Evolutionary conservation across 2,888 invertebrate species (phyloP), one percentile per base, ranked within the genome.

Genomic region (Candidula unifasciata): DNA sequence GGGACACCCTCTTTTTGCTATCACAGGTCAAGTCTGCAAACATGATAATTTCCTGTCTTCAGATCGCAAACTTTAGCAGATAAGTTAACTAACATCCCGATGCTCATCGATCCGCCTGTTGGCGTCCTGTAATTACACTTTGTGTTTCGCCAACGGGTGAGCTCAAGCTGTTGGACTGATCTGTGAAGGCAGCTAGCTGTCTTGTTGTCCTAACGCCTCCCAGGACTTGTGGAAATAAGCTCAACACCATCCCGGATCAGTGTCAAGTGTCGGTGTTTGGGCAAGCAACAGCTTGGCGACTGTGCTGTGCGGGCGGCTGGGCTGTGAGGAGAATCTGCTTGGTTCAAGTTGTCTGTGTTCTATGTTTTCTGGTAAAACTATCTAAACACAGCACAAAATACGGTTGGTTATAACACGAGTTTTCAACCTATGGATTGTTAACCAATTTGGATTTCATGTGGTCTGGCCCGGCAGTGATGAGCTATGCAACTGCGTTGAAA

Each of bases 121-220:
- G 44, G 27, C 44, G 73, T 24, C 44, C 73, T 73, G 44, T 73
- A 73, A 73, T 73, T 73, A 73, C 52, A n/a, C 5, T 24, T 37
- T 73, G n/a, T 44, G 52, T 73, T 37, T 52, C 2, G 44, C 10
- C 18, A 44, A n/a, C n/a, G 24, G 37, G 73, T 52, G n/a, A 44
- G 16, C 27, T 8, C 73, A 73, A 73, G 44, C 71, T 71, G 73
- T 73, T 13, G 44, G n/a, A n/a, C n/a, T 24, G 27, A 21, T 73
- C 1, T 37, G n/a, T 13, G 2, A 24, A 44, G 37, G 8, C 44
- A 37, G 71, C 24, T 27, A 37, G 71, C 24, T 27, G 24, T 44
- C 73, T 73, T 24, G 44, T 73, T 73, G 73, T 73, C 73, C 73
- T 73, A 73, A 44, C 73, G 44, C 73, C 73, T 73, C 27, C 73